Conservation (phyloP, 2,797 vertebrate genomes). For the Scolopax bukidnonensis region DNA sequence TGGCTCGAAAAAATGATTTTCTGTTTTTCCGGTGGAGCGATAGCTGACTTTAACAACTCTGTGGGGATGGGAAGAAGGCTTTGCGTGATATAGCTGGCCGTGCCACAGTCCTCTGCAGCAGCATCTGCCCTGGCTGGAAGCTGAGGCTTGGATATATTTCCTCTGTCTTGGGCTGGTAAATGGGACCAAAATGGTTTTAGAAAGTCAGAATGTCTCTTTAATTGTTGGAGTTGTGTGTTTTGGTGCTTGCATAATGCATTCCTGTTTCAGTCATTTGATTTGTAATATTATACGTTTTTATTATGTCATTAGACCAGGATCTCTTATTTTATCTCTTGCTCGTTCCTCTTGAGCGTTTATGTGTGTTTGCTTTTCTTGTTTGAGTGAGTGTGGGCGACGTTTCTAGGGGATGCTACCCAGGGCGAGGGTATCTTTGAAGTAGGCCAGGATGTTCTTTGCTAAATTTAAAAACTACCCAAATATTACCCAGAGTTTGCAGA, state of each 20-base stretch:
- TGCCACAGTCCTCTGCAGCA: neutral
- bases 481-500: conserved; percentile 82
- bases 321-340: neutral
- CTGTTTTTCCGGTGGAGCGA: accelerated
- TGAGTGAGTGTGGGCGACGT: neutral
- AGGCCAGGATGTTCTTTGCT: conserved; percentile 85
- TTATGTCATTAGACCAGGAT: neutral
- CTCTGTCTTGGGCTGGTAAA: neutral
- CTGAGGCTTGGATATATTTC: accelerated
- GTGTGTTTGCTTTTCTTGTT: neutral
- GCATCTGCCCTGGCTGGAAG: neutral
- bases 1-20: neutral
- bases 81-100: neutral
- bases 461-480: conserved; percentile 82
- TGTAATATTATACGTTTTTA: neutral
- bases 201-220: neutral
- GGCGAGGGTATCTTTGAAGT: conserved; percentile 76
- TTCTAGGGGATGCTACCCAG: neutral
- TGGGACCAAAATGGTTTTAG: neutral
- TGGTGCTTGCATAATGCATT: neutral
- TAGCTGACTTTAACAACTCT: neutral
- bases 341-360: accelerated
- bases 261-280: neutral
- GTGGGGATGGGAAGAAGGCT: neutral
- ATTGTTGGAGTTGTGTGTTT: neutral